Percentiles rank a stretch among this genome's conserved stretches.
Evolutionary conservation across 2,888 invertebrate species (phyloP).

Genomic region (Lymantria monacha): DNA sequence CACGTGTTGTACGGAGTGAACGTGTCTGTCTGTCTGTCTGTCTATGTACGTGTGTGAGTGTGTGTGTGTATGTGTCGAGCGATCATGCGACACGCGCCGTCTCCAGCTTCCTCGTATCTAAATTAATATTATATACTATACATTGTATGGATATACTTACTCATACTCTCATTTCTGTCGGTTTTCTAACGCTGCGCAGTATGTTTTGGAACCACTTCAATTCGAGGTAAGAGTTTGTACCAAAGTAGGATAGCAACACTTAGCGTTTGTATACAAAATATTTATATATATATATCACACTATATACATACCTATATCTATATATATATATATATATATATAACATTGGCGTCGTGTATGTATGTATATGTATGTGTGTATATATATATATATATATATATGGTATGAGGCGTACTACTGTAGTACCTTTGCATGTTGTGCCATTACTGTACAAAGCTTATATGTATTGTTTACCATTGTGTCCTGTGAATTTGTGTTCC

Average conservation of each 20-base stretch:
- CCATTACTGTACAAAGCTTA: constrained; percentile 52
- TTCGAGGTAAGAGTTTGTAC: constrained; percentile 95
- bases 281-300: constrained; percentile 21
- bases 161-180: constrained; percentile 85
- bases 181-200: constrained; percentile 93
- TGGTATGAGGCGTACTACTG: background rate
- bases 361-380: background rate
- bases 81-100: constrained; percentile 52
- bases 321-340: constrained; percentile 27
- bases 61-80: constrained; percentile 39
- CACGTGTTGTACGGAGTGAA: constrained; percentile 38
- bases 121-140: constrained; percentile 53
- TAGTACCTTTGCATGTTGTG: constrained; percentile 43
- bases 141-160: constrained; percentile 64
- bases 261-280: constrained; percentile 20
- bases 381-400: background rate
- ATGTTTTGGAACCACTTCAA: constrained; percentile 99
- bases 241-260: constrained; percentile 57
- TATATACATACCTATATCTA: constrained; percentile 6
- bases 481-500: constrained; percentile 85
- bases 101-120: constrained; percentile 51
- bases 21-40: too few relatives aligned
- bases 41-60: too few relatives aligned
- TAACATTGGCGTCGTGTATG: constrained; percentile 27
- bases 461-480: constrained; percentile 58